These are phyloP conservation scores for Styela clava DNA, from an alignment of 23 tunicate genomes.

Conservation along the genomic window DNA sequence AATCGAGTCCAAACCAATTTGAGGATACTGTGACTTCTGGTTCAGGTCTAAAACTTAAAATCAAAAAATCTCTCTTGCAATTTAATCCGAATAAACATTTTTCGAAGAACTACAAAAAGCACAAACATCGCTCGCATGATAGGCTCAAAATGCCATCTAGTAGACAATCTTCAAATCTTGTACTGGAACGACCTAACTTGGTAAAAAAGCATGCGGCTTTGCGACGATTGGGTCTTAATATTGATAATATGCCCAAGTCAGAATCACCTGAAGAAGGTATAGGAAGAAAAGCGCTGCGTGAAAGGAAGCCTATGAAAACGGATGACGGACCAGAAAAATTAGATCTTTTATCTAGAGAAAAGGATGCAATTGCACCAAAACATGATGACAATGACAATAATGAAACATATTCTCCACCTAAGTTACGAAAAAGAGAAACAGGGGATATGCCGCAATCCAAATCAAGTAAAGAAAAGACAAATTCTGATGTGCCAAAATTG, in stretches of 20 bases:
- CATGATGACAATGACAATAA: neutral
- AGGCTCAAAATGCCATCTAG: neutral
- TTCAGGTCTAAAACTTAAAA: constrained; percentile 16
- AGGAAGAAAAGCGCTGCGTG: constrained; percentile 23
- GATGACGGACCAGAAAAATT: neutral
- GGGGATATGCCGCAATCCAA: neutral
- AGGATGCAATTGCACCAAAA: neutral
- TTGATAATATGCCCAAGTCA: neutral
- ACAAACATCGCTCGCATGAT: constrained; percentile 1
- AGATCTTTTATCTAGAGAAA: neutral
- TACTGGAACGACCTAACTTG: too few species aligned
- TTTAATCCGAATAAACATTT: neutral
- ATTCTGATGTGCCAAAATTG: neutral
- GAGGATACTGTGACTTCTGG: neutral
- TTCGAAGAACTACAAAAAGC: neutral
- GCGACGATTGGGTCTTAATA: constrained; percentile 1
- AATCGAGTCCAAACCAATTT: neutral
- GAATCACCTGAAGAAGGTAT: constrained; percentile 9
- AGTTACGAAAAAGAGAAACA: neutral
- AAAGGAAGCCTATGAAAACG: constrained; percentile 15
- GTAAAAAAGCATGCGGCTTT: constrained; percentile 3
- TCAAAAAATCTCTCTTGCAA: constrained; percentile 8
- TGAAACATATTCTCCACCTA: constrained; percentile 8
- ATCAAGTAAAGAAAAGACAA: neutral
- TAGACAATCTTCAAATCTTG: neutral